phyloP scores from a whole-genome alignment of 1,140 invertebrate genomes.

The Chionoecetes opilio region DNA sequence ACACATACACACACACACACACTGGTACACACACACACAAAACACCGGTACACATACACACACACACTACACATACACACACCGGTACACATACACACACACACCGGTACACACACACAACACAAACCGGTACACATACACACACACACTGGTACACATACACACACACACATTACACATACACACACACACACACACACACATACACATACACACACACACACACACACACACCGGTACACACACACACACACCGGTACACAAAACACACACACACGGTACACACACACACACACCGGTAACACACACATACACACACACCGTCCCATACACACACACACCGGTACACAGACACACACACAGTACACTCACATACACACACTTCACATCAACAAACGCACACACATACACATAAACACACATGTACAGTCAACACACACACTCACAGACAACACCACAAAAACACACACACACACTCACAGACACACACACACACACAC shows the following conservation, averaged over 20 bases:
- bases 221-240: background rate
- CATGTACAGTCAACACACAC: background rate
- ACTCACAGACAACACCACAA: background rate
- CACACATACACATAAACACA: background rate
- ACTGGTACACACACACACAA: no score
- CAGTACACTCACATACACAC: no score
- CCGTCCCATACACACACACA: no score
- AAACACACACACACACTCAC: no score
- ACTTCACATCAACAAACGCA: background rate
- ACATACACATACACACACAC: background rate
- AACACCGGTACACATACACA: background rate
- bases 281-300: slow-evolving; percentile 37
- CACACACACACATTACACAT: background rate
- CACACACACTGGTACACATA: background rate
- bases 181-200: background rate
- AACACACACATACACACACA: background rate
- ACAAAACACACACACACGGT: background rate
- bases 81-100: background rate
- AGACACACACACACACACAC: background rate
- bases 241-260: background rate
- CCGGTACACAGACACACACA: no score
- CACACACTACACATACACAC: background rate
- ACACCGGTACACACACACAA: background rate
- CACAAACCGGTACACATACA: no score
- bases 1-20: no score